A percentile compares a stretch with the other conserved stretches of the same genome.
Conservation (phyloP, 2,113 vertebrate genomes). For the Spea bombifrons region DNA sequence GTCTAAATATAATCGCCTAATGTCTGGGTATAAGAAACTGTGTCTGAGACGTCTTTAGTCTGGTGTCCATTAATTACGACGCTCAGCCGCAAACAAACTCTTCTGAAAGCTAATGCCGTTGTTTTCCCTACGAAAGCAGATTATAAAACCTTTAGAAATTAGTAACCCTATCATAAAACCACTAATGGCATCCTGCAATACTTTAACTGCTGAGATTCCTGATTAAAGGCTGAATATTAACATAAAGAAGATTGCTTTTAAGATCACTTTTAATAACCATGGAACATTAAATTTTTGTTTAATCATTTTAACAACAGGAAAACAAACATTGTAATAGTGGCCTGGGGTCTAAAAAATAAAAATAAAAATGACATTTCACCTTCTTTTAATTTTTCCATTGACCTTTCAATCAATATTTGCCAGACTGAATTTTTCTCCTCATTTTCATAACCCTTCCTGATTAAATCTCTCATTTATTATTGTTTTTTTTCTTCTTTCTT, state of each 20-base stretch:
- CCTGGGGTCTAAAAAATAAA: conserved; percentile 10
- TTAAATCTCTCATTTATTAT: conserved; percentile 2
- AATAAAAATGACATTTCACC: neutral
- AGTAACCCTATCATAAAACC: conserved; percentile 31
- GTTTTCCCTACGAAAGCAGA: conserved; percentile 32
- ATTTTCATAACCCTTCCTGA: conserved; percentile 26
- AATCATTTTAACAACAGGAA: conserved; percentile 49
- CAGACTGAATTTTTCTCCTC: conserved; percentile 11
- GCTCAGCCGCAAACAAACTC: conserved; percentile 29
- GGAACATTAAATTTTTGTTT: conserved; percentile 49
- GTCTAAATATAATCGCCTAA: neutral
- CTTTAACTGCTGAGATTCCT: conserved; percentile 30
- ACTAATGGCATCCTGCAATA: conserved; percentile 33
- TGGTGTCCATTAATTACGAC: conserved; percentile 30
- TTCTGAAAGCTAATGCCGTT: conserved; percentile 38
- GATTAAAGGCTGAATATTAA: conserved; percentile 18
- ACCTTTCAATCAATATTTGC: conserved; percentile 33
- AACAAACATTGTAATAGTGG: conserved; percentile 31
- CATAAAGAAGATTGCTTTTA: conserved; percentile 39
- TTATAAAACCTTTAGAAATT: conserved; percentile 39
- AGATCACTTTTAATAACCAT: conserved; percentile 28
- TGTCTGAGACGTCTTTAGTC: neutral
- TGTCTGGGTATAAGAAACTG: conserved; percentile 1
- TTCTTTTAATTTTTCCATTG: conserved; percentile 20
- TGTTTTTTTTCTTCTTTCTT: neutral